Conservation (phyloP, 2,888 invertebrate species). For the Aleiodes testaceus region DNA sequence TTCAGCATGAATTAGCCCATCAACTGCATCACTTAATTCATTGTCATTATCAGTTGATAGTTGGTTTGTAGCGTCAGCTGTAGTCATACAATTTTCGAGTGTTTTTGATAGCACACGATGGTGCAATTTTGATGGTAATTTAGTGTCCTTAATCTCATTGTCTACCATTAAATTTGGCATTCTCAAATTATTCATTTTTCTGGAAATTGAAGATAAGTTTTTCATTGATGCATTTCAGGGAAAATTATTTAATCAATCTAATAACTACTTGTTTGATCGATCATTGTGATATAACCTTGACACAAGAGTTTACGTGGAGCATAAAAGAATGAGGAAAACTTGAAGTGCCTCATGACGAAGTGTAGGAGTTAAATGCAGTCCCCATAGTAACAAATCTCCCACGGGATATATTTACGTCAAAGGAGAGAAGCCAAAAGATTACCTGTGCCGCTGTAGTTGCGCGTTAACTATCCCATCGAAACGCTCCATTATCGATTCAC, state of each 20-base stretch:
- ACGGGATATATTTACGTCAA: constrained; percentile 32
- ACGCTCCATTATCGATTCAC: constrained; percentile 58
- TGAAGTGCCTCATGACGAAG: not conserved
- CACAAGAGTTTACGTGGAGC: not conserved
- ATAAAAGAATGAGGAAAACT: not conserved
- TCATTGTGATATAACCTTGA: constrained; percentile 16
- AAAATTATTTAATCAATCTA: too few relatives aligned
- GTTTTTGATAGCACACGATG: constrained; percentile 43
- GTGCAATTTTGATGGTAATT: constrained; percentile 4
- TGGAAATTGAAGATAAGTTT: constrained; percentile 4
- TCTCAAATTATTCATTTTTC: constrained; percentile 3
- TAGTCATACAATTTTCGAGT: constrained; percentile 52
- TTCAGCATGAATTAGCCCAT: constrained; percentile 72
- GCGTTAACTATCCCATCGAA: constrained; percentile 56
- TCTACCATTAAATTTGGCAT: constrained; percentile 1
- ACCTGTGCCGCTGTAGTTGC: constrained; percentile 52
- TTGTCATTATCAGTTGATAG: constrained; percentile 60
- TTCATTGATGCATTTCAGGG: not conserved
- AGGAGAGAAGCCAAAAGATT: constrained; percentile 32
- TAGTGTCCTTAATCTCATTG: constrained; percentile 3
- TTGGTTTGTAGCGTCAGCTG: constrained; percentile 50
- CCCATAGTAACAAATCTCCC: not conserved
- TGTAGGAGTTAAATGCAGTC: not conserved
- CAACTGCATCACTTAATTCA: constrained; percentile 71
- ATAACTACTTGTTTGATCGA: constrained; percentile 16